Evolutionary conservation across 2,888 invertebrate genomes (phyloP).

Genomic region (Salticus scenicus): DNA sequence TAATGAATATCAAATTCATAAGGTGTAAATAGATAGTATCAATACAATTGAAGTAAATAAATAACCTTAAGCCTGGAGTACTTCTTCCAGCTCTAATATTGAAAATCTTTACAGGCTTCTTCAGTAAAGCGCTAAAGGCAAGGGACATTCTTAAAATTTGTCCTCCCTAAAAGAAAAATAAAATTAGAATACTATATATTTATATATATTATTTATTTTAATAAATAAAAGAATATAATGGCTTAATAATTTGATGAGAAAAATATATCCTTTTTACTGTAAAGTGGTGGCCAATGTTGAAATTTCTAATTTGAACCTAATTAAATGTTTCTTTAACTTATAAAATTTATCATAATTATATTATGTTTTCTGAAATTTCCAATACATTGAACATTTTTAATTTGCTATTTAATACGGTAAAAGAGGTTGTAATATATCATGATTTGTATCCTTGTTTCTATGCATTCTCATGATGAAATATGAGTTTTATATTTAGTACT

Average conservation of each 20-base stretch:
- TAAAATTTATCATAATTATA: not conserved
- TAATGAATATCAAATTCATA: no score
- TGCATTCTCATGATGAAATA: no score
- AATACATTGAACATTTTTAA: no score
- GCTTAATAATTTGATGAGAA: not conserved
- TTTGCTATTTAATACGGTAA: no score
- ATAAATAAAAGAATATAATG: not conserved
- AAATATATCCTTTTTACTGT: not conserved
- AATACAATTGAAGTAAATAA: no score
- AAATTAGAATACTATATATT: constrained; percentile 52
- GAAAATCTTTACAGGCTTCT: constrained; percentile 83
- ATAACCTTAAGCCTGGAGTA: constrained; percentile 91
- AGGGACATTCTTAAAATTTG: constrained; percentile 90
- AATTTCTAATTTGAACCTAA: not conserved
- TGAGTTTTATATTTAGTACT: no score
- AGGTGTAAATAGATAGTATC: no score
- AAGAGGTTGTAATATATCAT: no score
- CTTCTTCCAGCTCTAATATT: constrained; percentile 88
- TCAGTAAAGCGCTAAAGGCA: constrained; percentile 85
- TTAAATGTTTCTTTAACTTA: not conserved
- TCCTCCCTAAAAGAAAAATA: constrained; percentile 83
- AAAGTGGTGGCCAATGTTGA: not conserved
- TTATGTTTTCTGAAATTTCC: no score
- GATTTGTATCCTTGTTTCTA: no score
- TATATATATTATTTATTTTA: not conserved